Base-by-base conservation (phyloP, 2,888 invertebrate genomes). In the Eugnorisma glareosa region DNA sequence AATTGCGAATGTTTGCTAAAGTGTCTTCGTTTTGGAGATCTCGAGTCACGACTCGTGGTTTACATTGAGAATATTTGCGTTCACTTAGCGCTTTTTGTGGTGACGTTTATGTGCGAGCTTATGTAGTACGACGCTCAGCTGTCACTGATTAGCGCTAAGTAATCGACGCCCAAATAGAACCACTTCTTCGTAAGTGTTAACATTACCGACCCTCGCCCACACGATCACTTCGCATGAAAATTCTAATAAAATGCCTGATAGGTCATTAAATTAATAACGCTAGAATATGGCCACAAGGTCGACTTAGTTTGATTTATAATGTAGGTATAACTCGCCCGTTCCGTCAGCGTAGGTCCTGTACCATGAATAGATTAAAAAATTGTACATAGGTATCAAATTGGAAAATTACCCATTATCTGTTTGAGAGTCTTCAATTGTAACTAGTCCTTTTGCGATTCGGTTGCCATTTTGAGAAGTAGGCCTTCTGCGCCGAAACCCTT, bases 11-110 rank as follows among this genome's bases (percentile, higher is more conserved):
- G 71, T 81, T 76, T 77, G 70, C 48, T 59, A 72, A 51, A 40
- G 61, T 54, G 48, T 77, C 57, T 51, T 57, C 61, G 69, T 61
- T 61, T 51, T 43, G 40, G 59, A 79, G 75, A 77, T 51, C 24
- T 31, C 64, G 37, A 35, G 72, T 73, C 85, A 75, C 69, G 68
- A 69, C 35, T 59, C 35, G 28, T 37, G 71, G 51, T 61, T 57
- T n/a, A 43, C 18, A 77, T 71, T 51, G 15, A 28, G 54, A 40
- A 67, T 80, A 63, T 54, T 72, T 67, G 72, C 66, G 72, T 69
- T 77, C 81, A 77, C 69, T 67, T 67, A 61, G 57, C 51, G 45
- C 40, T 77, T n/a, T 59, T 59, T 70, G 77, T 77, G 82, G 21
- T 45, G 48, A 40, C 43, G 51, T 77, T 73, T 73, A 45, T 61